Evolutionary conservation across 2,113 vertebrate genomes (phyloP), one percentile per base, ranked within the genome.

Genomic region (Ailuropoda melanoleuca): DNA sequence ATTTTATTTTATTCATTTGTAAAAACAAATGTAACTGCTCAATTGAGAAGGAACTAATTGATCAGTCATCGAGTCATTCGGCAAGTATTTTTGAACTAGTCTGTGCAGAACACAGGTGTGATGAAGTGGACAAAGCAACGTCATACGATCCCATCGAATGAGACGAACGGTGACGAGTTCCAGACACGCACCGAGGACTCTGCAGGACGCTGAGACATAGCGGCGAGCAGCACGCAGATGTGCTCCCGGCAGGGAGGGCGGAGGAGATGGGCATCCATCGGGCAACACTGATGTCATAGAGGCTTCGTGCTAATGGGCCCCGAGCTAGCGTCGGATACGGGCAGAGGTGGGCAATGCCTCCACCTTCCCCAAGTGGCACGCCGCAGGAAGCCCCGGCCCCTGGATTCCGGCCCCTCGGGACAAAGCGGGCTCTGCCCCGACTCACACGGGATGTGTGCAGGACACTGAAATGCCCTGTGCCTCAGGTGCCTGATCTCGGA

Each of bases 321-420:
- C 0, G 24, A 55, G 81, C 19, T 31, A 24, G 18, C 0, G 0
- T 6, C 1, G 6, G 48, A n/a, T 19, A 1, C 64, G 17, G 34
- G 48, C 0, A 5, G 10, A 8, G 4, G 1, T 1, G 39, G 70
- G 53, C 5, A 12, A 43, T 0, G 7, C 81, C 75, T 19, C 10
- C 34, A 4, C 7, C 24, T 48, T 55, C 72, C 18, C 29, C 50
- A 56, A 5, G 29, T 48, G 6, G n/a, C n/a, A 11, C 1, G 0
- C 0, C 2, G 9, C 55, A 1, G 37, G 53, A 55, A 46, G 9
- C 87, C 1, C 5, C 2, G 18, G 6, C 48, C 31, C 31, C 46
- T n/a, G 14, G 8, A 14, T 3, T 53, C 56, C n/a, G 43, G 55
- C 21, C 10, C 75, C 23, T 66, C 4, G 0, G 78, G 53, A 82